Conservation (phyloP, 2,797 vertebrate genomes). For the Poecilia gillii region DNA sequence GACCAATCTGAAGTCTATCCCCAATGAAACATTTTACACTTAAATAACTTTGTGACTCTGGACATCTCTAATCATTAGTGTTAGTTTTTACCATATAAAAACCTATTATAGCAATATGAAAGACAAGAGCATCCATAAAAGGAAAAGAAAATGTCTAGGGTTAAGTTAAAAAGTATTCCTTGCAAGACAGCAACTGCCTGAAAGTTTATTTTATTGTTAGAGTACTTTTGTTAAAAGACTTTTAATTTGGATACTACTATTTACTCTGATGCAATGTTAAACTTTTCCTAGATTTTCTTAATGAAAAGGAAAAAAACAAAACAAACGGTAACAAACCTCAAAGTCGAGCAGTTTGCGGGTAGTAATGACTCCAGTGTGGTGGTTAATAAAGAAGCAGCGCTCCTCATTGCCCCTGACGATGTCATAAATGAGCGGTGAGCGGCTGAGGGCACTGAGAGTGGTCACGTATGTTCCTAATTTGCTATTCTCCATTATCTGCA, state of each 20-base stretch:
- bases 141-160: neutral
- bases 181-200: neutral
- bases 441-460: constrained; percentile 87
- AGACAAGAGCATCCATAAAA: neutral
- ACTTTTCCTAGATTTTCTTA: neutral
- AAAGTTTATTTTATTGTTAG: neutral
- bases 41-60: neutral
- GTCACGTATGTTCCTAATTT: constrained; percentile 85
- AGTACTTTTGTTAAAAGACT: neutral
- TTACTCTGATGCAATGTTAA: neutral
- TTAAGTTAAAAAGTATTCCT: neutral
- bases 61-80: neutral
- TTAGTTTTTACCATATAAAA: neutral
- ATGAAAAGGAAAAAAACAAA: neutral
- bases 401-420: constrained; percentile 89
- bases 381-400: constrained; percentile 88
- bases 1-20: neutral
- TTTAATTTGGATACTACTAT: neutral
- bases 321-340: constrained; percentile 75
- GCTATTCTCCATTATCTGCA: constrained; percentile 86
- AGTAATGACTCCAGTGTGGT: constrained; percentile 89
- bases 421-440: constrained; percentile 89
- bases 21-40: neutral
- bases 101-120: neutral
- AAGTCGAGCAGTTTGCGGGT: constrained; percentile 90